Evolutionary conservation across 2,888 invertebrate genomes (phyloP).

Genomic region (Conus canariensis): DNA sequence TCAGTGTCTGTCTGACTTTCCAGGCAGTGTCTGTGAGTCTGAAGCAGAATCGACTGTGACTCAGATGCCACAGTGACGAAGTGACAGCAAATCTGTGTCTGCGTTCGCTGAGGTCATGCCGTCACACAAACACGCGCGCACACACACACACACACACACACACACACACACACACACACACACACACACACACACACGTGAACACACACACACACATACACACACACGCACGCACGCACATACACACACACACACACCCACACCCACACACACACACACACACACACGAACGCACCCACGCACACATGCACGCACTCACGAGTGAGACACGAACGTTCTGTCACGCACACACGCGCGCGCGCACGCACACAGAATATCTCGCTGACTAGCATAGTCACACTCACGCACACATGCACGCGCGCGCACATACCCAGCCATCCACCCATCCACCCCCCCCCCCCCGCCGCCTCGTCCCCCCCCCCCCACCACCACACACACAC

Average conservation of each 20-base stretch:
- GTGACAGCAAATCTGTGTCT: too few relatives aligned
- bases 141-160: background rate
- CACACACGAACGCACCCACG: background rate
- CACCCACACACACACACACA: background rate
- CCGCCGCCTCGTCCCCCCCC: too few relatives aligned
- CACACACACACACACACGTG: background rate
- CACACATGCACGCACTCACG: background rate
- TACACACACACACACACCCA: background rate
- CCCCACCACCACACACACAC: too few relatives aligned
- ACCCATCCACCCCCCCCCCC: too few relatives aligned
- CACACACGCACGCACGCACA: background rate
- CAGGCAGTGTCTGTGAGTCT: too few relatives aligned
- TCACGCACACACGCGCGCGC: background rate
- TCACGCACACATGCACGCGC: background rate
- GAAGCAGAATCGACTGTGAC: too few relatives aligned
- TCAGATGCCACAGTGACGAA: too few relatives aligned
- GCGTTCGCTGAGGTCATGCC: too few relatives aligned
- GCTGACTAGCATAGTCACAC: background rate
- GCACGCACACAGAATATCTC: background rate
- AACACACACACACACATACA: background rate
- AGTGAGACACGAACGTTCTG: background rate
- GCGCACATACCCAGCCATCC: too few relatives aligned
- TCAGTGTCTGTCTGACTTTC: too few relatives aligned
- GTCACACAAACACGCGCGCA: too few relatives aligned
- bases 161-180: background rate